Evolutionary conservation across 2,797 vertebrate species (phyloP).

Genomic region (Sylvilagus floridanus): DNA sequence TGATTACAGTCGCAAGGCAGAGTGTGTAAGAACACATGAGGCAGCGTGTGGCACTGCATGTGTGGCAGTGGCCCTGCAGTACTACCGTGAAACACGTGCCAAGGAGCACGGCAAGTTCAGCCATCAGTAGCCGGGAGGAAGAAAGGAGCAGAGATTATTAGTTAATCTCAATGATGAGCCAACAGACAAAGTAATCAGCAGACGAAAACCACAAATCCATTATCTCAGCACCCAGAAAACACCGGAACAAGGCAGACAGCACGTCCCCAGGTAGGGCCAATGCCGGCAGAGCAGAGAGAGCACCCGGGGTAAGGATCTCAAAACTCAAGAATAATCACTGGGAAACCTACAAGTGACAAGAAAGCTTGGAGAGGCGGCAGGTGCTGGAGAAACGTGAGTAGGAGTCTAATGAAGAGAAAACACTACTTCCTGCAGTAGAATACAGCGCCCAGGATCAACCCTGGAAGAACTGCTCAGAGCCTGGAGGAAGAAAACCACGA

Average conservation of each 20-base stretch:
- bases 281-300: neutral
- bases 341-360: neutral
- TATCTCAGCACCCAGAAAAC: neutral
- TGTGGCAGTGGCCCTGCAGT: neutral
- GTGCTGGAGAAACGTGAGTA: neutral
- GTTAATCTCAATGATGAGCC: neutral
- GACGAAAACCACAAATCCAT: neutral
- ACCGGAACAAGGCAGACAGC: neutral
- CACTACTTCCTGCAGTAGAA: too few species aligned
- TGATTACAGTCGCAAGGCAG: constrained; percentile 13
- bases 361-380: constrained; percentile 3
- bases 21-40: neutral
- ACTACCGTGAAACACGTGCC: neutral
- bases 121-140: neutral
- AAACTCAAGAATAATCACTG: neutral
- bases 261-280: neutral
- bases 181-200: neutral
- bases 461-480: neutral
- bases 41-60: neutral
- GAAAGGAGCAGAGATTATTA: neutral
- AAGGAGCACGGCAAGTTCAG: too few species aligned
- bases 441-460: neutral
- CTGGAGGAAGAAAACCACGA: neutral
- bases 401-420: neutral
- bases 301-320: neutral